Evolutionary conservation across 2,113 vertebrate genomes (phyloP), one percentile per base, ranked within the genome.

Genomic region (Solea solea): DNA sequence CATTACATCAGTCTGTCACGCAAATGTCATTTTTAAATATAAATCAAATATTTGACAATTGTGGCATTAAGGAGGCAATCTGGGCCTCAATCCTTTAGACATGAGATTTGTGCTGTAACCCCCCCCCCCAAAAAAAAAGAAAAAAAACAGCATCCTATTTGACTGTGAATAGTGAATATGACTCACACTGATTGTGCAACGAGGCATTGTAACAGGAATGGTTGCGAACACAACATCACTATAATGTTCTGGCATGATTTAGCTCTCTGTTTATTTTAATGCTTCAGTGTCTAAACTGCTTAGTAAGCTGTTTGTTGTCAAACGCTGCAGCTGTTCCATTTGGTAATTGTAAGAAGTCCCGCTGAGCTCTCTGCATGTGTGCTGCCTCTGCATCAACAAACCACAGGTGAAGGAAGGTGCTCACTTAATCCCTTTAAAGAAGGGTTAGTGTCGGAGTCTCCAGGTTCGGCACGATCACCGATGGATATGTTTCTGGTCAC

Each of bases 171-270:
- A 58, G n/a, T 41, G 14, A 67, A 58, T 53, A 58, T 64, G 60
- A 58, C 60, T 80, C 58, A 61, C 11, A 8, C 12, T 40, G 58
- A 67, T 75, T 16, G 45, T 7, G 56, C 11, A 7, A 61, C 42
- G 42, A 5, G 46, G 52, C 3, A 49, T 13, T 41, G 34, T 52
- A 65, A 44, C 15, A 64, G 54, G 45, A 51, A 1, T 9, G 51
- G 70, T 41, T 72, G 27, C 45, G 58, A 16, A 69, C 41, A 78
- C n/a, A 62, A 40, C 39, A 54, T 64, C 16, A 49, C 72, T 82
- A 44, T 86, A 84, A 86, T 84, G 77, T 61, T 68, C 58, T 44
- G 57, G 74, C 54, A 56, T 65, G 64, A 84, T 77, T 69, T 69
- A 78, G 61, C 56, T 71, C 44, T 74, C 25, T 60, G 73, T 80